Evolutionary conservation across 2,888 invertebrate species (phyloP).

Genomic region (Oithona nana): DNA sequence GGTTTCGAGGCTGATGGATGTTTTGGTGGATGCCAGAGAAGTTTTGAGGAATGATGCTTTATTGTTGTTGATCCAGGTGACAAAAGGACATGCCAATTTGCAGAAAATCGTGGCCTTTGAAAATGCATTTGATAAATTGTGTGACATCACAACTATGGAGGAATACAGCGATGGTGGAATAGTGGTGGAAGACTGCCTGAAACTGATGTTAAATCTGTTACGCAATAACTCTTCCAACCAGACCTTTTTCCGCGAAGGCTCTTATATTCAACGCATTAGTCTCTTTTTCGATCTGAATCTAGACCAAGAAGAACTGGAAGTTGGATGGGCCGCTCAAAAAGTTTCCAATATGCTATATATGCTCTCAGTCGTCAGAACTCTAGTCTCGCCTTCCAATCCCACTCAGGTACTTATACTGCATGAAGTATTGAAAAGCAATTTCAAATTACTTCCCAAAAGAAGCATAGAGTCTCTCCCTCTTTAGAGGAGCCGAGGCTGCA

Average conservation of each 20-base stretch:
- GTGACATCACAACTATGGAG: slow-evolving; percentile 78
- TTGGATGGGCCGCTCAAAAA: slow-evolving; percentile 78
- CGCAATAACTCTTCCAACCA: slow-evolving; percentile 93
- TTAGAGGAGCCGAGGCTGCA: no score
- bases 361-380: slow-evolving; percentile 58
- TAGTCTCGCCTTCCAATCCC: slow-evolving; percentile 89
- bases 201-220: slow-evolving; percentile 75
- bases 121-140: slow-evolving; percentile 85
- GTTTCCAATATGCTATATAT: slow-evolving; percentile 82
- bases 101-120: slow-evolving; percentile 99
- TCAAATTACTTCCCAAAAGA: no score
- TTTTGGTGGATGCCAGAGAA: slow-evolving; percentile 78
- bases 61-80: slow-evolving; percentile 70
- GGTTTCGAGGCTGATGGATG: slow-evolving; percentile 89
- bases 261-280: slow-evolving; percentile 70
- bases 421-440: no score
- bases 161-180: slow-evolving; percentile 88
- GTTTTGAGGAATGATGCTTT: slow-evolving; percentile 87
- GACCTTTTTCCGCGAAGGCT: slow-evolving; percentile 94
- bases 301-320: slow-evolving; percentile 33
- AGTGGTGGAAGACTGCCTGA: slow-evolving; percentile 90
- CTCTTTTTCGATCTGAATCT: slow-evolving; percentile 62
- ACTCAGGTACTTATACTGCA: not conserved
- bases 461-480: no score
- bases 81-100: slow-evolving; percentile 85